phyloP scores from a whole-genome alignment of 2,797 vertebrate genomes.

The Alauda arvensis region DNA sequence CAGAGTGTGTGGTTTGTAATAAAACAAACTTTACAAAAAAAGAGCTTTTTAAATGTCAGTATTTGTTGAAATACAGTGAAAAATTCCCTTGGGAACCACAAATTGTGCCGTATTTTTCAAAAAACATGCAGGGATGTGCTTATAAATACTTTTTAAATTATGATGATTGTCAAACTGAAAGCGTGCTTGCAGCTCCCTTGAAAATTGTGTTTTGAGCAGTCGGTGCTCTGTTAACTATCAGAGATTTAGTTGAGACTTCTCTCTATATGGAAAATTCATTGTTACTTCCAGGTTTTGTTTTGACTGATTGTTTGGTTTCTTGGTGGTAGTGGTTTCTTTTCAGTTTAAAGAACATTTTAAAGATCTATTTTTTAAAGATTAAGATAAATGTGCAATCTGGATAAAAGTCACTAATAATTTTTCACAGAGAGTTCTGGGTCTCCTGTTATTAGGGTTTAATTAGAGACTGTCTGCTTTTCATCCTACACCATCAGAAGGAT shows the following conservation, averaged over 20 bases:
- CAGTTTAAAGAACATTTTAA: not conserved
- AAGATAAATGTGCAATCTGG: not conserved
- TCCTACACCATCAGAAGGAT: not conserved
- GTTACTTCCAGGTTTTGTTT: not conserved
- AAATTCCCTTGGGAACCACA: not conserved
- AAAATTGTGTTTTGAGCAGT: not conserved
- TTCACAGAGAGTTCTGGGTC: not conserved
- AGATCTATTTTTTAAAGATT: not conserved
- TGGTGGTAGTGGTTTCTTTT: fast-evolving
- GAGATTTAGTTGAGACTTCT: not conserved
- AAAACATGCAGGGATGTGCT: not conserved
- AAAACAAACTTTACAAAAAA: not conserved
- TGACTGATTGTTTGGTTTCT: fast-evolving
- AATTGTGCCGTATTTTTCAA: not conserved
- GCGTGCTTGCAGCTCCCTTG: not conserved
- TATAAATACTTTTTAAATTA: not conserved
- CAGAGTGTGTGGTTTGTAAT: not conserved
- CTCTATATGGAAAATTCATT: not conserved
- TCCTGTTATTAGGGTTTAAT: not conserved
- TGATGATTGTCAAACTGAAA: not conserved
- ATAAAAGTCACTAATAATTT: not conserved
- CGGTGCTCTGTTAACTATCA: not conserved
- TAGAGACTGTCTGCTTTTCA: not conserved
- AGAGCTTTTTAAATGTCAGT: not conserved
- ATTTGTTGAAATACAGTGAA: not conserved